phyloP scores from a whole-genome alignment of 2,797 vertebrate species.

The Halcyon leucocephala region DNA sequence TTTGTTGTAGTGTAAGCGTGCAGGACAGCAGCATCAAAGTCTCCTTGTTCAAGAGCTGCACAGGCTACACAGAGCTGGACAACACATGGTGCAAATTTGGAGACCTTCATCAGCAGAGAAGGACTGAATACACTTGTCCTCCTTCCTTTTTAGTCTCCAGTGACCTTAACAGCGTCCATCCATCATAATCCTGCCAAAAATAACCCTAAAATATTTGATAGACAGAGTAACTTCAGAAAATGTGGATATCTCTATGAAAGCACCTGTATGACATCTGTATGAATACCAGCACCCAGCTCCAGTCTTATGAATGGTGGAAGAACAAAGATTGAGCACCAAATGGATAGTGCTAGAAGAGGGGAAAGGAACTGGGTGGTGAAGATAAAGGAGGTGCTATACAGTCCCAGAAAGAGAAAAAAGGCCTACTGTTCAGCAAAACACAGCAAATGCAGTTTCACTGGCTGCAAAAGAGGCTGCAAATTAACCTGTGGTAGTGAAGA shows the following conservation, averaged over 20 bases:
- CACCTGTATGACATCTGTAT: background rate
- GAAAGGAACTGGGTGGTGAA: background rate
- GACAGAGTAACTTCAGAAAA: background rate
- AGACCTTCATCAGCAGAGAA: background rate
- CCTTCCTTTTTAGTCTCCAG: background rate
- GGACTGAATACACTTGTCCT: accelerated
- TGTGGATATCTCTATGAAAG: background rate
- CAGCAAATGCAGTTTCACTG: background rate
- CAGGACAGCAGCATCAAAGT: background rate
- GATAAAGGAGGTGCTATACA: background rate
- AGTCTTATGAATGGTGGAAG: accelerated
- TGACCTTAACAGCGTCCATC: background rate
- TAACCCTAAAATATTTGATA: background rate
- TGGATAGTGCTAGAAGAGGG: background rate
- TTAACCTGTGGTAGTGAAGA: background rate
- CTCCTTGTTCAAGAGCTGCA: background rate
- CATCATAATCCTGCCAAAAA: background rate
- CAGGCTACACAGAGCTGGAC: background rate
- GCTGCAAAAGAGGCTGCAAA: background rate
- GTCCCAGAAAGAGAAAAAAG: background rate
- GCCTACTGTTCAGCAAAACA: background rate
- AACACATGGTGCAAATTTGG: accelerated
- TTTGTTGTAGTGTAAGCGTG: background rate
- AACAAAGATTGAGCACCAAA: background rate
- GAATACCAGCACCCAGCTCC: background rate